phyloP scores from a whole-genome alignment of 2,888 invertebrate genomes.

The Netelia virgata region DNA sequence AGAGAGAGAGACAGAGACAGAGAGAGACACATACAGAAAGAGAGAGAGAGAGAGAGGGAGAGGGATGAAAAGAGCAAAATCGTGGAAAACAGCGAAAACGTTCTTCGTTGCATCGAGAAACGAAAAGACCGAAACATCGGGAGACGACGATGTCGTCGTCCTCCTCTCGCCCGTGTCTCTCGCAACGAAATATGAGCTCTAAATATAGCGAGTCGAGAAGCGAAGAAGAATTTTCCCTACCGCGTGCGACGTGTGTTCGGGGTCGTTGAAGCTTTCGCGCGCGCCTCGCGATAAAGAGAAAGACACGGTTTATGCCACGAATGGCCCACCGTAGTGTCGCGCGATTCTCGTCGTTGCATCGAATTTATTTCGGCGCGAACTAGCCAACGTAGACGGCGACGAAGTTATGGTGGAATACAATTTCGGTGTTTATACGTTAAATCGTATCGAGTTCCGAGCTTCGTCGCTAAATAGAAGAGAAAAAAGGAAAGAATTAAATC shows the following conservation, averaged over 20 bases:
- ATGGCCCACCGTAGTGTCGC: too few relatives aligned
- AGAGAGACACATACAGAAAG: background rate
- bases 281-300: slow-evolving; percentile 44
- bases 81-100: slow-evolving; percentile 20
- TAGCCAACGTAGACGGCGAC: too few relatives aligned
- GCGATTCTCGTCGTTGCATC: too few relatives aligned
- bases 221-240: slow-evolving; percentile 77
- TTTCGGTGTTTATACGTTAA: too few relatives aligned
- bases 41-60: background rate
- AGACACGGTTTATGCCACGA: background rate
- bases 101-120: slow-evolving; percentile 13
- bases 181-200: slow-evolving; percentile 77
- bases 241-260: slow-evolving; percentile 63
- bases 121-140: slow-evolving; percentile 11
- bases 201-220: slow-evolving; percentile 77
- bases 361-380: too few relatives aligned
- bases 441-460: too few relatives aligned
- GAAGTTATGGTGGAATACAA: too few relatives aligned
- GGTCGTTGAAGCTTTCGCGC: slow-evolving; percentile 62
- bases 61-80: background rate
- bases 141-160: background rate
- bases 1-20: background rate
- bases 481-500: too few relatives aligned
- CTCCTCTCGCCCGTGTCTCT: slow-evolving; percentile 23
- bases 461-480: too few relatives aligned